phyloP scores from a whole-genome alignment of 2,797 vertebrate species.

The Onychomys leucogaster region DNA sequence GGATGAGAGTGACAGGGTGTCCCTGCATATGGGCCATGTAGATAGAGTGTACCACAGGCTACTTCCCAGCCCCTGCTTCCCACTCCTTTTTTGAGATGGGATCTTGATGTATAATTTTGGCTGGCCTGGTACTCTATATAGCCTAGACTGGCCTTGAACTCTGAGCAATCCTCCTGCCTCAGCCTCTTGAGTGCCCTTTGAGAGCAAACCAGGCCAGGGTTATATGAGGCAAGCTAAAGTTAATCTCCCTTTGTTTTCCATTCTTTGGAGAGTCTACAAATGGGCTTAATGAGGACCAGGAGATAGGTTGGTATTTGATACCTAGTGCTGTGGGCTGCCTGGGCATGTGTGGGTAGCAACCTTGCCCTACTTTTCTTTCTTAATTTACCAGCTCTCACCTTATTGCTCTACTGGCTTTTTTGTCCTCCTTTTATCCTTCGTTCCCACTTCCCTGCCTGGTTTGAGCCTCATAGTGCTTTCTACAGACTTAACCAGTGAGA shows the following conservation, averaged over 20 bases:
- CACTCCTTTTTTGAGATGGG: not conserved
- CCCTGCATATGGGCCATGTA: not conserved
- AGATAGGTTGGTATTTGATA: not conserved
- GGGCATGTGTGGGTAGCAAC: not conserved
- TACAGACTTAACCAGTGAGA: not conserved
- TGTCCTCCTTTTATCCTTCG: not conserved
- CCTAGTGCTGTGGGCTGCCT: not conserved
- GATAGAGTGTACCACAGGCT: not conserved
- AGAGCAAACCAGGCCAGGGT: not conserved
- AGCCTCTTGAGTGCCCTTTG: not conserved
- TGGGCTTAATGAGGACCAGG: constrained; percentile 20
- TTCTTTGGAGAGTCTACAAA: constrained; percentile 12
- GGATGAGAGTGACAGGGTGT: not conserved
- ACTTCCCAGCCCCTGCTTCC: not conserved
- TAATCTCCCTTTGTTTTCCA: not conserved
- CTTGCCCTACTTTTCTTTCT: not conserved
- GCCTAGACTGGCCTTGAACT: not conserved
- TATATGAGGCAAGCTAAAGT: constrained; percentile 33
- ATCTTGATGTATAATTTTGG: not conserved
- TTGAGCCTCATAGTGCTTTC: constrained; percentile 21
- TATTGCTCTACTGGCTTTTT: not conserved
- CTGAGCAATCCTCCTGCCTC: not conserved
- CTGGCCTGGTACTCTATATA: not conserved
- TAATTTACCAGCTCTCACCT: not conserved
- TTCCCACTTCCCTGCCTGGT: not conserved